phyloP scores from a whole-genome alignment of 2,797 vertebrate species.

The Thaleichthys pacificus region DNA sequence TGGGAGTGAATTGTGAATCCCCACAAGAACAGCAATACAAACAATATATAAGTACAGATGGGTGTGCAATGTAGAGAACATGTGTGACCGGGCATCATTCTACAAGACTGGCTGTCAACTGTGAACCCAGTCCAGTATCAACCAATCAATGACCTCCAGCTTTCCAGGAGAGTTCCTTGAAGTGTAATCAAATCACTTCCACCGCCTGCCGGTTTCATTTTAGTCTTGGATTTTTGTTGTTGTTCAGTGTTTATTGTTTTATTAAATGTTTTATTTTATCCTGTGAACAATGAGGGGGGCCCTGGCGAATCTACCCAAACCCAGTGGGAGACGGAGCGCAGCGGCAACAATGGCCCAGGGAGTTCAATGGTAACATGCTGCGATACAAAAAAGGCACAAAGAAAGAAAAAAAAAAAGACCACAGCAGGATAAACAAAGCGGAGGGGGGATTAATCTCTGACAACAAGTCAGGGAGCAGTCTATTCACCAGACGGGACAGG shows the following conservation, averaged over 20 bases:
- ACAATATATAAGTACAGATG: neutral
- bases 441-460: slow-evolving; percentile 55
- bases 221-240: slow-evolving; percentile 25
- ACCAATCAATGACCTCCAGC: neutral
- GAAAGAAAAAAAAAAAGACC: slow-evolving; percentile 38
- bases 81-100: neutral
- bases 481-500: slow-evolving; percentile 17
- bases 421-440: slow-evolving; percentile 58
- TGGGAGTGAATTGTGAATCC: neutral
- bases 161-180: neutral
- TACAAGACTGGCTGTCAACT: neutral
- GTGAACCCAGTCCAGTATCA: neutral
- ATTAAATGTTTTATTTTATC: slow-evolving; percentile 8
- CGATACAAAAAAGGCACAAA: slow-evolving; percentile 55
- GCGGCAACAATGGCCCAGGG: slow-evolving; percentile 56
- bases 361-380: slow-evolving; percentile 48
- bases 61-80: neutral
- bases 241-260: neutral
- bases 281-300: slow-evolving; percentile 49
- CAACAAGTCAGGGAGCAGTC: slow-evolving; percentile 40
- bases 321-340: slow-evolving; percentile 27
- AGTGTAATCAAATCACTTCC: slow-evolving; percentile 15
- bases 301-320: slow-evolving; percentile 59
- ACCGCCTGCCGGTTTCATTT: slow-evolving; percentile 30
- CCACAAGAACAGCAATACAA: neutral